Evolutionary conservation across 2,797 vertebrate species (phyloP).

Genomic region (Poecilia picta): DNA sequence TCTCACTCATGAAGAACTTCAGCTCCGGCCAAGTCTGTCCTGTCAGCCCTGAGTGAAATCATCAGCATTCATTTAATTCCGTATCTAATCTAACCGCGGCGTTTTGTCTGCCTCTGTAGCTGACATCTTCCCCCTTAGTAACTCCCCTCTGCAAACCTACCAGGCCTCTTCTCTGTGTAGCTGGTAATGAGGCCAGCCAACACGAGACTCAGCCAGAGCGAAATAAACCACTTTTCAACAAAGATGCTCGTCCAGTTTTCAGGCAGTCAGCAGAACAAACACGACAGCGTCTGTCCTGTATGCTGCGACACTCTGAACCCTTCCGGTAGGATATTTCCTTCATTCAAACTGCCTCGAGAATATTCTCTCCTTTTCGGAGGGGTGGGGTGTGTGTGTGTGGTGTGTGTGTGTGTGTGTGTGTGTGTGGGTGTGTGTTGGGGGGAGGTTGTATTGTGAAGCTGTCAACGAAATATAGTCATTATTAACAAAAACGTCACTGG

Average conservation of each 20-base stretch:
- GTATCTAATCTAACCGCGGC: constrained; percentile 13
- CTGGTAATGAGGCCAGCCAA: constrained; percentile 43
- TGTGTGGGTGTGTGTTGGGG: too few species aligned
- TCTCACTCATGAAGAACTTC: background rate
- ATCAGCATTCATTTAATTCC: constrained; percentile 9
- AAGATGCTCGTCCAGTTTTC: constrained; percentile 49
- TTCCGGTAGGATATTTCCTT: background rate
- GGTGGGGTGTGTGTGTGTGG: too few species aligned
- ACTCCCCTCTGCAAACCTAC: constrained; percentile 7
- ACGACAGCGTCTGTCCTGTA: constrained; percentile 44
- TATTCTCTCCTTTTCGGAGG: background rate
- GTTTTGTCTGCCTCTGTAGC: constrained; percentile 13
- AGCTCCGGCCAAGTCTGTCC: background rate
- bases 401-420: too few species aligned
- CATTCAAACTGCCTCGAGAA: background rate
- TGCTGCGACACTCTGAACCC: constrained; percentile 23
- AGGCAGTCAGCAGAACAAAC: constrained; percentile 60
- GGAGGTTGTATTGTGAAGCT: too few species aligned
- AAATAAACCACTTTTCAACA: constrained; percentile 48
- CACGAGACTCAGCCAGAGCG: constrained; percentile 38
- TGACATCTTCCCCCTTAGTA: too few species aligned
- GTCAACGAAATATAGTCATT: too few species aligned
- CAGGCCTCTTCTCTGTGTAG: constrained; percentile 8
- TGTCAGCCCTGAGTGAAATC: constrained; percentile 6
- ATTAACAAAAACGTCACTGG: too few species aligned